Percentiles rank a stretch among this genome's conserved stretches.
phyloP scores from a whole-genome alignment of 2,113 vertebrate genomes.

The Saguinus imperator region DNA sequence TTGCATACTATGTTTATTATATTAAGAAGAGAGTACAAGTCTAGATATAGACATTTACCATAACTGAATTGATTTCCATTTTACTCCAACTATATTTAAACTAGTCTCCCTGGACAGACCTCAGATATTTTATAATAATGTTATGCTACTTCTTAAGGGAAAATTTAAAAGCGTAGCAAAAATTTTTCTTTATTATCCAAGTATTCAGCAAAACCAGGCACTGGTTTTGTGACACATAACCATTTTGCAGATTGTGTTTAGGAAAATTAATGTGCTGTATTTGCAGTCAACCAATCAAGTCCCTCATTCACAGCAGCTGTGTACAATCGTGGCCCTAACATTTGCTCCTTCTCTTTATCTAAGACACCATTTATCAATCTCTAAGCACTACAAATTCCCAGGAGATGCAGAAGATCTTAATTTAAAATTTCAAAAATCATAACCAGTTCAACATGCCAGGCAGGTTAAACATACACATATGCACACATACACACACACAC shows the following conservation, averaged over 20 bases:
- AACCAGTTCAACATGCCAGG: constrained; percentile 49
- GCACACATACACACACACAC: neutral
- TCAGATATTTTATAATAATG: neutral
- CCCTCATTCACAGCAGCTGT: neutral
- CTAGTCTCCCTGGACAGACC: neutral
- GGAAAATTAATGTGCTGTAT: neutral
- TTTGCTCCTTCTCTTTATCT: neutral
- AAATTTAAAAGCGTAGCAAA: neutral
- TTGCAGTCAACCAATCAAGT: neutral
- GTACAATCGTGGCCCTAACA: neutral
- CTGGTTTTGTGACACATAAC: neutral
- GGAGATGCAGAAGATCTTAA: constrained; percentile 31
- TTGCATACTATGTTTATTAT: constrained; percentile 23
- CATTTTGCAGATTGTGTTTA: neutral
- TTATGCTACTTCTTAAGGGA: constrained; percentile 2
- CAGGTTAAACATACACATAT: neutral
- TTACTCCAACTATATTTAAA: neutral
- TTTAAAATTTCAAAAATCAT: constrained; percentile 49
- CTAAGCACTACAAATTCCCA: neutral
- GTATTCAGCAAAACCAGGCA: neutral
- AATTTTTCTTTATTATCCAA: neutral
- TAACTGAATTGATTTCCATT: constrained; percentile 19
- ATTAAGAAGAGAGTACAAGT: constrained; percentile 32
- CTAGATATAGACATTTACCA: neutral
- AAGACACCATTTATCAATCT: neutral